Percentiles rank a stretch among this genome's conserved stretches.
Evolutionary conservation across 2,113 vertebrate genomes (phyloP).

Genomic region (Eublepharis macularius): DNA sequence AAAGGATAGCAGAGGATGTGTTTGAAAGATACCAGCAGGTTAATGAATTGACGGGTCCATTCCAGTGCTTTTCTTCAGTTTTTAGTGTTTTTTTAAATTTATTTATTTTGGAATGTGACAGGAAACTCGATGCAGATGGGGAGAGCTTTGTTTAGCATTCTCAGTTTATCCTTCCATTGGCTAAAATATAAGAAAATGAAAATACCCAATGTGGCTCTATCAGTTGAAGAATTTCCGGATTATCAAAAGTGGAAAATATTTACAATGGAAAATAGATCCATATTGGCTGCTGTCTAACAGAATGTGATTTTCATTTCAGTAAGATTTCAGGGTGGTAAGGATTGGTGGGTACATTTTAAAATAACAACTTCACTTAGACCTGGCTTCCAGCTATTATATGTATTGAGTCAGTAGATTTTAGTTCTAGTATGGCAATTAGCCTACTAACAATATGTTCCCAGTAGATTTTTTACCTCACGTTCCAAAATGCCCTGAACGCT

Average conservation of each 20-base stretch:
- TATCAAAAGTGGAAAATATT: background rate
- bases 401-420: background rate
- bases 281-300: background rate
- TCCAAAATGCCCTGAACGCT: no score
- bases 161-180: background rate
- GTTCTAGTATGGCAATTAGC: background rate
- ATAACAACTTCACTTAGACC: background rate
- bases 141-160: conserved; percentile 24
- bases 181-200: background rate
- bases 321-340: no score
- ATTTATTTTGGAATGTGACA: conserved; percentile 23
- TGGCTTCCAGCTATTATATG: background rate
- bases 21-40: background rate
- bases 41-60: background rate
- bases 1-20: background rate
- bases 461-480: no score
- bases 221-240: background rate
- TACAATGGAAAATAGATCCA: background rate
- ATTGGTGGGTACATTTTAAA: background rate
- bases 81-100: background rate
- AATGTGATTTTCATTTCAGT: background rate
- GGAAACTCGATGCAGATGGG: conserved; percentile 8
- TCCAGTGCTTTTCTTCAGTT: conserved; percentile 14
- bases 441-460: no score
- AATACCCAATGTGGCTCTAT: background rate